Base-by-base conservation (phyloP, 2,113 vertebrate genomes). In the Melanocharis versteri region DNA sequence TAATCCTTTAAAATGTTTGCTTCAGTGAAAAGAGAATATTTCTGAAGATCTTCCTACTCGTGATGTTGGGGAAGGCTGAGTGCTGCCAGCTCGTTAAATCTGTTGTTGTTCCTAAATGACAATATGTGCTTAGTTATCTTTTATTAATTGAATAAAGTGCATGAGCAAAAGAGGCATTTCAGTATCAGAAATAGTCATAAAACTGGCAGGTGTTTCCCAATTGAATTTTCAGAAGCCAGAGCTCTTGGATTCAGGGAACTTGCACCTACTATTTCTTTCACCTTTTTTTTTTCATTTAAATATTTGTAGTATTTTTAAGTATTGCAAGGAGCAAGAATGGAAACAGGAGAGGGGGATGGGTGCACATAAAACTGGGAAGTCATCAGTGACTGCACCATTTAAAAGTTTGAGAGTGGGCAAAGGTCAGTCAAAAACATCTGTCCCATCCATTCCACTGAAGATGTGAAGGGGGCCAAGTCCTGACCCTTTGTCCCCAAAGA, bases 261-360 rank as follows among this genome's bases (percentile, higher is more conserved):
- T 9, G 0, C 48, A 20, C 18, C 62, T 53, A 40, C 8, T 61
- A 16, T 62, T 76, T 83, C 45, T 58, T 80, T 57, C 45, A 40
- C 39, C n/a, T 15, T 33, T 47, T 83, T 89, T 79, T 26, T 76
- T 79, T 30, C 31, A 39, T 79, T 76, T 64, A 53, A 82, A 33
- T 42, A 35, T 45, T 58, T 71, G 6, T 33, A 45, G 12, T 28
- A 27, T 53, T 87, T 69, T n/a, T 21, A 87, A 61, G 51, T 76
- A 60, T 6, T 45, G 27, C 0, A 0, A 73, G 64, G 27, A 81
- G 24, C 26, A 65, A 54, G 27, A 90, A 24, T 6, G 45, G n/a
- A 57, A 73, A 39, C 1, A 7, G 27, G 62, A 79, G 35, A 42
- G 39, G 11, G 5, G 1, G 6, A 9, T 77, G 27, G 15, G 51